Evolutionary conservation across 2,888 invertebrate species (phyloP).

Genomic region (Phanerotoma sp.): DNA sequence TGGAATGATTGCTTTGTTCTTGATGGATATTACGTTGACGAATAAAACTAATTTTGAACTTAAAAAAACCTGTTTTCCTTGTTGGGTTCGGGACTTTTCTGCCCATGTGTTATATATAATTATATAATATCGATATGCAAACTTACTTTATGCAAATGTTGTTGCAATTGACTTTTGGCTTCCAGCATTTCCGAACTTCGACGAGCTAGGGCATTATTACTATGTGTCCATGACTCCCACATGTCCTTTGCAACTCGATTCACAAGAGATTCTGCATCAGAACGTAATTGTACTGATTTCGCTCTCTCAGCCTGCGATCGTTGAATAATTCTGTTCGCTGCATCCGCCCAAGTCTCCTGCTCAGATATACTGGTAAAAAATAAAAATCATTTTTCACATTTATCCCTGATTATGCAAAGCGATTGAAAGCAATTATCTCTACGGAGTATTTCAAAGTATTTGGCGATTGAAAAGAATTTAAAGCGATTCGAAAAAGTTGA

Average conservation of each 20-base stretch:
- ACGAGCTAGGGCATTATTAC: conserved; percentile 77
- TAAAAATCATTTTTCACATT: conserved; percentile 15
- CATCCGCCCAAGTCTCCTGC: conserved; percentile 80
- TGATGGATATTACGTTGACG: too few species aligned
- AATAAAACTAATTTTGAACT: too few species aligned
- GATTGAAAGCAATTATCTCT: too few species aligned
- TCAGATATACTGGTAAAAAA: conserved; percentile 68
- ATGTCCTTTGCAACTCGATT: conserved; percentile 79
- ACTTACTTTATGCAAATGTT: conserved; percentile 65
- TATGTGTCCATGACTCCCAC: conserved; percentile 86
- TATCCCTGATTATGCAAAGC: neutral
- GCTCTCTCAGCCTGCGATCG: conserved; percentile 80
- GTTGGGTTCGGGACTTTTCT: too few species aligned
- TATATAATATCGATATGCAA: too few species aligned
- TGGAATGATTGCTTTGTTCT: too few species aligned
- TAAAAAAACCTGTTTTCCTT: too few species aligned
- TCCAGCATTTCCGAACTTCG: conserved; percentile 77
- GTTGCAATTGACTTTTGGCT: conserved; percentile 81
- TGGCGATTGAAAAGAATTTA: too few species aligned
- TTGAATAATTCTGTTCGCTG: conserved; percentile 74
- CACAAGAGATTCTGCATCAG: conserved; percentile 77
- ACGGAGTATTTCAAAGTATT: too few species aligned
- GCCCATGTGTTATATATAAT: too few species aligned
- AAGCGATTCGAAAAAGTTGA: too few species aligned
- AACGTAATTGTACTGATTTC: conserved; percentile 75